Evolutionary conservation across 2,797 vertebrate genomes (phyloP).

Genomic region (Chaenodraco wilsoni): DNA sequence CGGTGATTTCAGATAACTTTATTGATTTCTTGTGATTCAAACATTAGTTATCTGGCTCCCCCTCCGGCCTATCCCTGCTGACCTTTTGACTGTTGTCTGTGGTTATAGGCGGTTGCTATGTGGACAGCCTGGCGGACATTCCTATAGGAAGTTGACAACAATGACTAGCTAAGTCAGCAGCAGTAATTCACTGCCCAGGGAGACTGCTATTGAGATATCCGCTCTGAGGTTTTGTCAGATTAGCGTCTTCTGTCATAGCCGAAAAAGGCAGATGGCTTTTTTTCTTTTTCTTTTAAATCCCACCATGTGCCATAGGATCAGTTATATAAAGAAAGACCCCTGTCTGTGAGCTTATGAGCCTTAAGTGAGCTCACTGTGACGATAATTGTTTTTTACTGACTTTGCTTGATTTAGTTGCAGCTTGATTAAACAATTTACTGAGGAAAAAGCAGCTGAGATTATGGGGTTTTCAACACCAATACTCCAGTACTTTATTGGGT

Average conservation of each 20-base stretch:
- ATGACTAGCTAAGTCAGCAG: slow-evolving; percentile 67
- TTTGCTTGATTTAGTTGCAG: slow-evolving; percentile 5
- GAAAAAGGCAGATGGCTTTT: slow-evolving; percentile 44
- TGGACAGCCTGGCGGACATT: slow-evolving; percentile 53
- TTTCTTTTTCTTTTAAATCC: slow-evolving; percentile 50
- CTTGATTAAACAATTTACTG: background rate
- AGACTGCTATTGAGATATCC: slow-evolving; percentile 69
- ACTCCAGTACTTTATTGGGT: background rate
- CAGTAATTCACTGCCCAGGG: slow-evolving; percentile 64
- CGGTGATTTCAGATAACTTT: slow-evolving; percentile 6
- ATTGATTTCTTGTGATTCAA: slow-evolving; percentile 18
- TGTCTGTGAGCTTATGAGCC: slow-evolving; percentile 47
- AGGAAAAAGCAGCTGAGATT: background rate
- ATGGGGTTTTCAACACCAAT: background rate
- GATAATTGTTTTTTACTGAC: slow-evolving; percentile 42
- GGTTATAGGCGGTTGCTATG: slow-evolving; percentile 55
- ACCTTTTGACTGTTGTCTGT: slow-evolving; percentile 38
- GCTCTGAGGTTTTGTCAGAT: slow-evolving; percentile 69
- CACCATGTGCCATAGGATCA: slow-evolving; percentile 56
- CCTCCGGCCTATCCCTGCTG: slow-evolving; percentile 35
- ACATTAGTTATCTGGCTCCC: slow-evolving; percentile 1
- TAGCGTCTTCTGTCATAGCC: slow-evolving; percentile 59
- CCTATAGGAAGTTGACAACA: slow-evolving; percentile 71
- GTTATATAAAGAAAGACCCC: slow-evolving; percentile 53
- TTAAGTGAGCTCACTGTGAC: slow-evolving; percentile 37